These are phyloP conservation scores for Columba guinea DNA, from an alignment of 2,797 vertebrate genomes.

Conservation along the genomic window DNA sequence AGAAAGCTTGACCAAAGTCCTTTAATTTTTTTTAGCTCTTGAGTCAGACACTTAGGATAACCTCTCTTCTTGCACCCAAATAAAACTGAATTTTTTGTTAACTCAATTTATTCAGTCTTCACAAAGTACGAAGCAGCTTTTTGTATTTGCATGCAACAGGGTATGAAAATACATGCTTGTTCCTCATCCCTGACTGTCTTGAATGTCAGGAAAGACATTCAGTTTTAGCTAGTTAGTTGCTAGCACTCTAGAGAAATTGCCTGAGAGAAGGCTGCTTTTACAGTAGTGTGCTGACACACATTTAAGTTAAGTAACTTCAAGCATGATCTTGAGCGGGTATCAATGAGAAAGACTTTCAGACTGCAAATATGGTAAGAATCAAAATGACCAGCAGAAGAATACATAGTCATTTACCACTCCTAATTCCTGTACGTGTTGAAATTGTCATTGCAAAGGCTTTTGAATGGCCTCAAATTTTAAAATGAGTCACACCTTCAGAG, in stretches of 20 bases:
- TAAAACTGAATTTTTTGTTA: background rate
- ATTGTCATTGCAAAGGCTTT: background rate
- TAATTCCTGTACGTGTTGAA: background rate
- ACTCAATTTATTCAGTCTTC: background rate
- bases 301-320: background rate
- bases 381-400: background rate
- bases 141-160: background rate
- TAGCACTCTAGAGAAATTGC: background rate
- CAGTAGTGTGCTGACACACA: background rate
- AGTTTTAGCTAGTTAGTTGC: background rate
- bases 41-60: background rate
- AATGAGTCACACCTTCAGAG: background rate
- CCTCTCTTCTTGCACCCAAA: background rate
- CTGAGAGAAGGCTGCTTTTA: background rate
- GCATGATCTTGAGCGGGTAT: background rate
- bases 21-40: background rate
- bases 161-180: background rate
- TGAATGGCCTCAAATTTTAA: background rate
- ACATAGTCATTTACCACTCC: background rate
- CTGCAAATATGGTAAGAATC: background rate
- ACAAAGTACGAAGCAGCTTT: background rate
- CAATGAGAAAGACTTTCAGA: background rate
- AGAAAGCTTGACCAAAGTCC: background rate
- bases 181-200: background rate
- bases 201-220: background rate